Conservation (phyloP, 1,140 invertebrate species). For the Caenorhabditis tropicalis region DNA sequence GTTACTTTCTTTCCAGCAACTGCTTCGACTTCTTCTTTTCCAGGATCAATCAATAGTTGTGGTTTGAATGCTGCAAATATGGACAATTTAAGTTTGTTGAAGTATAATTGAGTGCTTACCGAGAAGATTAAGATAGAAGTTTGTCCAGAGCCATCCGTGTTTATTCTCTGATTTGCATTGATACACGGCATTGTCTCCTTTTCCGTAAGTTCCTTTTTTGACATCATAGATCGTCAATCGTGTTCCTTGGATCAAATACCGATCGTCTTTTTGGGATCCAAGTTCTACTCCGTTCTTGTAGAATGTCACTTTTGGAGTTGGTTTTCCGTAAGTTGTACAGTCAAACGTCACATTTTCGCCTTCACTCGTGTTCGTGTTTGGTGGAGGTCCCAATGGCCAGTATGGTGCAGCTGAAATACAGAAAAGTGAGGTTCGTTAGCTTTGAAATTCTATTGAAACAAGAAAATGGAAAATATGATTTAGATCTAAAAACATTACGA, state of each 20-base stretch:
- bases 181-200: slow-evolving; percentile 89
- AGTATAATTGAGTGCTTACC: slow-evolving; percentile 74
- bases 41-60: slow-evolving; percentile 85
- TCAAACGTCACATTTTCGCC: slow-evolving; percentile 87
- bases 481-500: too few species aligned
- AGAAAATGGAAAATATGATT: too few species aligned
- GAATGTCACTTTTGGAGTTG: slow-evolving; percentile 90
- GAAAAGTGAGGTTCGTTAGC: too few species aligned
- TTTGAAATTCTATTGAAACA: too few species aligned
- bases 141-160: slow-evolving; percentile 81
- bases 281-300: slow-evolving; percentile 87
- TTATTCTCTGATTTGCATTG: slow-evolving; percentile 98
- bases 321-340: slow-evolving; percentile 87
- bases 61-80: slow-evolving; percentile 83
- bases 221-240: slow-evolving; percentile 85
- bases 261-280: not conserved
- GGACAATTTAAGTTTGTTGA: not conserved
- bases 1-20: slow-evolving; percentile 84
- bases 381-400: slow-evolving; percentile 85
- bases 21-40: slow-evolving; percentile 76
- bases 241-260: slow-evolving; percentile 75
- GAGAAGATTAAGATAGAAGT: slow-evolving; percentile 96
- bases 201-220: slow-evolving; percentile 77
- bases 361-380: slow-evolving; percentile 87
- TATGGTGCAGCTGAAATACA: slow-evolving; percentile 81